Conservation (phyloP, 2,888 invertebrate genomes). For the Ernsta delagoae region DNA sequence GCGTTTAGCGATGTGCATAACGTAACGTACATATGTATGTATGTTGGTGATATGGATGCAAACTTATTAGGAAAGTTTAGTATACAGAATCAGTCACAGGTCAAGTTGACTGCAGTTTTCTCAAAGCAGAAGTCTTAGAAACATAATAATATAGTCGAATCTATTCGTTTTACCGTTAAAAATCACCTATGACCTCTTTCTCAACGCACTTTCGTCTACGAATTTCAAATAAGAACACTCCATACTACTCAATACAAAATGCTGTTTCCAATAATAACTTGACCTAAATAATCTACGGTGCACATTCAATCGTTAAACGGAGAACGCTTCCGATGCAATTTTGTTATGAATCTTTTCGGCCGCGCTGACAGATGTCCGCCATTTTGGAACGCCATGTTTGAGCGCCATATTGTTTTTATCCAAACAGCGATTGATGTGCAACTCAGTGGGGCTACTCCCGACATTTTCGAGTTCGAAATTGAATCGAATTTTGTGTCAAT, state of each 20-base stretch:
- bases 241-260: neutral
- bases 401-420: slow-evolving; percentile 23
- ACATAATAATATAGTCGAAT: no score
- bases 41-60: no score
- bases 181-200: neutral
- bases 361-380: slow-evolving; percentile 27
- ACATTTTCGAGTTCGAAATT: no score
- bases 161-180: neutral
- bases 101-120: no score
- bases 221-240: neutral
- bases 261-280: slow-evolving; percentile 19
- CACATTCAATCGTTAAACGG: slow-evolving; percentile 17
- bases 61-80: no score
- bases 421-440: slow-evolving; percentile 28
- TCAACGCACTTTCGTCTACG: neutral
- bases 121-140: no score
- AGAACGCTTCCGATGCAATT: slow-evolving; percentile 24
- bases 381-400: slow-evolving; percentile 21
- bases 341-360: slow-evolving; percentile 19
- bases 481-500: no score
- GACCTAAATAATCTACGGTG: slow-evolving; percentile 20
- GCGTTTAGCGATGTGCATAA: no score
- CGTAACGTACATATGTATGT: no score
- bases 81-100: no score
- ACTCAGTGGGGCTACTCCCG: slow-evolving; percentile 1